phyloP scores from a whole-genome alignment of 2,888 invertebrate species.

The Tiliacea aurago region DNA sequence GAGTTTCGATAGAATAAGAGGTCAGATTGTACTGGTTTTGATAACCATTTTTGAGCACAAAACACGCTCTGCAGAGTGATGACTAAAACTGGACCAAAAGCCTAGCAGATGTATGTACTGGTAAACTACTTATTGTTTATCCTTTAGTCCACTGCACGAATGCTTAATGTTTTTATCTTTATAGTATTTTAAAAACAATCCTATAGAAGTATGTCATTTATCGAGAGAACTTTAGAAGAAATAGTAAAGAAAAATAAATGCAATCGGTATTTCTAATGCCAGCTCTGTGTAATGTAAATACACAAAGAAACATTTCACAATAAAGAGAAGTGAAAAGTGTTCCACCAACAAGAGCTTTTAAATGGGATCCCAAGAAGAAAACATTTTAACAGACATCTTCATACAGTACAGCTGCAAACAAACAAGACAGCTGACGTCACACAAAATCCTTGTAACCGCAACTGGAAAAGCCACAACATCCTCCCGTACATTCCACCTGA shows the following conservation, averaged over 20 bases:
- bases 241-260: not conserved
- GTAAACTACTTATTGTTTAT: not conserved
- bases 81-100: not conserved
- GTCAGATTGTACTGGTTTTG: too few species aligned
- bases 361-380: not conserved
- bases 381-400: not conserved
- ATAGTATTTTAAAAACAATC: not conserved
- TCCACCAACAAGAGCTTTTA: not conserved
- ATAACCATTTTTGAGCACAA: not conserved
- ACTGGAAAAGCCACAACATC: conserved; percentile 42
- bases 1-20: too few species aligned
- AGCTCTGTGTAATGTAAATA: not conserved
- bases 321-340: not conserved
- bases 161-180: not conserved
- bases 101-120: not conserved
- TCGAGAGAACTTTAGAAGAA: not conserved
- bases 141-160: not conserved
- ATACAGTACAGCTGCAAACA: not conserved
- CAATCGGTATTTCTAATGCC: not conserved
- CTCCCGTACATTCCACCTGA: conserved; percentile 75
- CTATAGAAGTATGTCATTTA: not conserved
- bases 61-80: not conserved
- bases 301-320: not conserved
- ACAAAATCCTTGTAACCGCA: conserved; percentile 1
- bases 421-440: conserved; percentile 10